Percentiles rank a stretch among this genome's conserved stretches.
These are phyloP conservation scores for Meloidogyne chitwoodi DNA, from an alignment of 1,140 invertebrate genomes.

Conservation along the genomic window DNA sequence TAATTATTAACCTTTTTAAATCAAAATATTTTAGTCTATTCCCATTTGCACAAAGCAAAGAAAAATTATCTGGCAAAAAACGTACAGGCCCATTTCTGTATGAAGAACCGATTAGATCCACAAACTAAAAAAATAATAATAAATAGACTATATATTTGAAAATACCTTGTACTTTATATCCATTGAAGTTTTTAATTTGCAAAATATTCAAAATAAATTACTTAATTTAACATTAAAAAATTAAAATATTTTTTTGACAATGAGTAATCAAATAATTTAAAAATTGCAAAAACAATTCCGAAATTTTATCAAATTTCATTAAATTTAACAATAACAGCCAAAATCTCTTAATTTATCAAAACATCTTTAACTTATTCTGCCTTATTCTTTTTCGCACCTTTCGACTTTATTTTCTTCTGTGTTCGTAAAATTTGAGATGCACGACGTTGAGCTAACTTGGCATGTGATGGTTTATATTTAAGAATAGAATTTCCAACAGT, in stretches of 20 bases:
- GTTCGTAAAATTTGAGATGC: slow-evolving; percentile 27
- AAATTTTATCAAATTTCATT: too few species aligned
- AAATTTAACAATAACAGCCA: not conserved
- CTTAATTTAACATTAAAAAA: not conserved
- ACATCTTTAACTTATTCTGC: not conserved
- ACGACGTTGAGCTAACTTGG: slow-evolving; percentile 28
- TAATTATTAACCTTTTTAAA: slow-evolving; percentile 23
- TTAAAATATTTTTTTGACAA: too few species aligned
- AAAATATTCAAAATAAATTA: not conserved
- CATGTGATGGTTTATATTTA: slow-evolving; percentile 20
- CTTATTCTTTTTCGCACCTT: slow-evolving; percentile 6
- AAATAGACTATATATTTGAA: not conserved
- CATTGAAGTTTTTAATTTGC: too few species aligned
- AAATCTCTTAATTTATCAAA: not conserved
- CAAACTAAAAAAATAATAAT: slow-evolving; percentile 28
- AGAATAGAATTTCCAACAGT: slow-evolving; percentile 10
- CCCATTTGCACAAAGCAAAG: slow-evolving; percentile 28
- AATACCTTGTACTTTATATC: slow-evolving; percentile 14
- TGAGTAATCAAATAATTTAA: too few species aligned
- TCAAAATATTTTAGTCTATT: slow-evolving; percentile 37
- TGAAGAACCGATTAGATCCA: slow-evolving; percentile 29
- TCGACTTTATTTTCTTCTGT: slow-evolving; percentile 15
- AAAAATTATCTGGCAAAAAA: slow-evolving; percentile 29
- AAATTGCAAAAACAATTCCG: too few species aligned
- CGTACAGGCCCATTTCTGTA: slow-evolving; percentile 34